phyloP scores from a whole-genome alignment of 1,140 invertebrate genomes.

The Holotrichia oblita region DNA sequence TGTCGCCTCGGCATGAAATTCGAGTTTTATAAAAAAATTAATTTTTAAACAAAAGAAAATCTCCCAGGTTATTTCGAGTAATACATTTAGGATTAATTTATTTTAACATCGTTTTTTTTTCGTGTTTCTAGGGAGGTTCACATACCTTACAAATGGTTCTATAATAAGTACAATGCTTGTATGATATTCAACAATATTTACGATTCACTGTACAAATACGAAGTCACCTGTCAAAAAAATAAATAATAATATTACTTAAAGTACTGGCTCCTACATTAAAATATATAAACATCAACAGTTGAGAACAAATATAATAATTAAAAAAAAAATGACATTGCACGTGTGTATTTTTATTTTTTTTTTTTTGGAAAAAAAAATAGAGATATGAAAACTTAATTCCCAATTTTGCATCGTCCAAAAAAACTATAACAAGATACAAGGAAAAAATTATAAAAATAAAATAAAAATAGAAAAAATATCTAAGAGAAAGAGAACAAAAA shows the following conservation, averaged over 20 bases:
- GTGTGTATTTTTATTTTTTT: too few relatives aligned
- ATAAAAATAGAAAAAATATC: too few relatives aligned
- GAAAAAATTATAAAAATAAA: too few relatives aligned
- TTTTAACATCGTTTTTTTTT: too few relatives aligned
- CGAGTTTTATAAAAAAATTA: not conserved
- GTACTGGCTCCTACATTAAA: constrained; percentile 62
- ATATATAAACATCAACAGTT: constrained; percentile 62
- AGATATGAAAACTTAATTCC: constrained; percentile 2
- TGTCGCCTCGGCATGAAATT: not conserved
- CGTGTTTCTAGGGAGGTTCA: constrained; percentile 7
- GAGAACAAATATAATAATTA: constrained; percentile 50
- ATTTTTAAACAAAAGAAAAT: constrained; percentile 12
- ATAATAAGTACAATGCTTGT: constrained; percentile 45
- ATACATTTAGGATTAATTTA: constrained; percentile 36
- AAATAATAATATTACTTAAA: constrained; percentile 58
- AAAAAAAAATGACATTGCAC: constrained; percentile 54
- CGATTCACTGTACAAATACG: constrained; percentile 46
- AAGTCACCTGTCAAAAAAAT: constrained; percentile 54
- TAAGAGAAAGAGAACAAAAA: constrained; percentile 27
- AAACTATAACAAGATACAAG: constrained; percentile 38
- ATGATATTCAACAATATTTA: constrained; percentile 45
- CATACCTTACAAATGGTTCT: constrained; percentile 3
- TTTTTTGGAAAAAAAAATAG: constrained; percentile 10
- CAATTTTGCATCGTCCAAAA: constrained; percentile 24
- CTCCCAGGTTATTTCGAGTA: constrained; percentile 25